Evolutionary conservation across 2,797 vertebrate genomes (phyloP).

Genomic region (Limnodromus scolopaceus): DNA sequence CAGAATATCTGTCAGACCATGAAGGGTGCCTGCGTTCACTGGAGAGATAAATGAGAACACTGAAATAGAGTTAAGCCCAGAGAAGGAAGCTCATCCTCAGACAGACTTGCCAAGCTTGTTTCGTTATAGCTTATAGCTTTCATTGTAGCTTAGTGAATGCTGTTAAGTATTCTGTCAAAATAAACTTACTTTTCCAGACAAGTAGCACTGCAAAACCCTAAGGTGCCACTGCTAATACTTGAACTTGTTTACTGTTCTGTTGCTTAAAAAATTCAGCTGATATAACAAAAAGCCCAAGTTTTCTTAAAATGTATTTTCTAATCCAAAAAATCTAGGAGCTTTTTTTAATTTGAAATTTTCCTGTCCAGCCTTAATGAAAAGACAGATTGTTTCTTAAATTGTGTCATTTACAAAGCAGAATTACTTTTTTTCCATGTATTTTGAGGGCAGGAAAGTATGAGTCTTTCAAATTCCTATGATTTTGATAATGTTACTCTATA

Average conservation of each 20-base stretch:
- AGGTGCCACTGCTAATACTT: neutral
- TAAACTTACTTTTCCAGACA: constrained; percentile 38
- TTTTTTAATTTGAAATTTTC: neutral
- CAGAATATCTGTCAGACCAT: constrained; percentile 56
- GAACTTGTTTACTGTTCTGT: neutral
- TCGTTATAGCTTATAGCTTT: constrained; percentile 40
- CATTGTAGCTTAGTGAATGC: neutral
- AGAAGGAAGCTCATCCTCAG: constrained; percentile 20
- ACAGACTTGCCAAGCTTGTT: constrained; percentile 34
- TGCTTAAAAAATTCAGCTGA: neutral
- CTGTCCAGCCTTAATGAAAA: neutral
- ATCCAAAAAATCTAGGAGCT: neutral
- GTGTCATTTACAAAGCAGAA: neutral
- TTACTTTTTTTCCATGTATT: neutral
- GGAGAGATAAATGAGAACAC: constrained; percentile 40
- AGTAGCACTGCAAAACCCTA: neutral
- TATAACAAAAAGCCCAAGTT: neutral
- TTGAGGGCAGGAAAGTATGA: neutral
- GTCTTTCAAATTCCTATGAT: neutral
- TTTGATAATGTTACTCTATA: neutral
- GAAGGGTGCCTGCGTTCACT: constrained; percentile 25
- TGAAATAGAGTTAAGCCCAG: constrained; percentile 29
- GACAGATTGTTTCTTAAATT: neutral
- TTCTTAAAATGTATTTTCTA: neutral
- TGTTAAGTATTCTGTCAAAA: constrained; percentile 54